Conservation (phyloP, 2,888 invertebrate species). For the Chironomus riparius region DNA sequence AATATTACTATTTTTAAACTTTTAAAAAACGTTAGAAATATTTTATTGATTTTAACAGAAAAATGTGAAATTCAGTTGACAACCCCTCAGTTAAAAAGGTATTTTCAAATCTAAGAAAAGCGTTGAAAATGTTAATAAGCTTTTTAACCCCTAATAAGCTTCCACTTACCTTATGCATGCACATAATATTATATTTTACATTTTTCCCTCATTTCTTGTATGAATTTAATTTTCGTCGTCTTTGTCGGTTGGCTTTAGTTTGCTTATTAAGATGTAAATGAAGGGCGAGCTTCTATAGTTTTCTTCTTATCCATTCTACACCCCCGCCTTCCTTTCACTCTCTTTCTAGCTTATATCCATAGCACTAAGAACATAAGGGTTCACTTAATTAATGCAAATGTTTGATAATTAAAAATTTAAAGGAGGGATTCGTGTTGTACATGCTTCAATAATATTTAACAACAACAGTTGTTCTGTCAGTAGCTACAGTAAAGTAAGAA, state of each 20-base stretch:
- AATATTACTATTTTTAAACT: no score
- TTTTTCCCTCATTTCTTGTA: not conserved
- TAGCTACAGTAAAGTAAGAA: not conserved
- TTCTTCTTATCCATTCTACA: not conserved
- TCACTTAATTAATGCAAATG: slow-evolving; percentile 26
- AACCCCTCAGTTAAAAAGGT: no score
- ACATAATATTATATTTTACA: not conserved
- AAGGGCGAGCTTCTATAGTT: not conserved
- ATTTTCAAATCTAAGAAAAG: no score
- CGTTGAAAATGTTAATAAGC: no score
- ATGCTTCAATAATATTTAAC: no score
- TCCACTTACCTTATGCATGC: no score
- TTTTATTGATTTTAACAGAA: no score
- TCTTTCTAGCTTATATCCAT: not conserved
- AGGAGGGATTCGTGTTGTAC: not conserved
- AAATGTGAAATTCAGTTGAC: no score
- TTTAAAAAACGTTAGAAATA: no score
- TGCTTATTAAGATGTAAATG: slow-evolving; percentile 21
- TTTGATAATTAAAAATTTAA: slow-evolving; percentile 25
- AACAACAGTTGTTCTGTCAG: not conserved
- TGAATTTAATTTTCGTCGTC: not conserved
- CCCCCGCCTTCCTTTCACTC: not conserved
- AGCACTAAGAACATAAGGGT: slow-evolving; percentile 7
- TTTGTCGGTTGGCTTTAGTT: not conserved
- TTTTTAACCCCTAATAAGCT: no score